These are phyloP conservation scores for Aleadryas rufinucha DNA, from an alignment of 2,113 vertebrate species.

Conservation along the genomic window DNA sequence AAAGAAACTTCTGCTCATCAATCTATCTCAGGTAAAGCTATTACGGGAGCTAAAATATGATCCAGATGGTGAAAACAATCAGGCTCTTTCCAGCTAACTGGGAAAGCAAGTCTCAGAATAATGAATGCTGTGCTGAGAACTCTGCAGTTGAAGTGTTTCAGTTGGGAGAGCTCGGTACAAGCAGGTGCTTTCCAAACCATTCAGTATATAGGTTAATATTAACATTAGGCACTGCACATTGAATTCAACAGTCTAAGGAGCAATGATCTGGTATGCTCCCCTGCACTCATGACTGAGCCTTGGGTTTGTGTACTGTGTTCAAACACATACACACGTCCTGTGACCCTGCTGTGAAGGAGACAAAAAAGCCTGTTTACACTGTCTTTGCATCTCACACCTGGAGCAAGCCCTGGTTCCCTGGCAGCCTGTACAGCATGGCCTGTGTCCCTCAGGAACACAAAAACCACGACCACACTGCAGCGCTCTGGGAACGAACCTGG, in stretches of 20 bases:
- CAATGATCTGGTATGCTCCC: neutral
- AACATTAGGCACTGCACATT: conserved; percentile 12
- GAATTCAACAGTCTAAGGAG: neutral
- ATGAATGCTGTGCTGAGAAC: neutral
- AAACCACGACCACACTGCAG: neutral
- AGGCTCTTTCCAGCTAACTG: neutral
- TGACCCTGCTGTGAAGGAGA: neutral
- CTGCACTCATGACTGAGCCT: neutral
- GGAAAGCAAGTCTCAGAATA: conserved; percentile 14
- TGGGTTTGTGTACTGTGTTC: neutral
- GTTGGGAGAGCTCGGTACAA: neutral
- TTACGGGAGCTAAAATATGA: neutral
- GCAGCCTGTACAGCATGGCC: neutral
- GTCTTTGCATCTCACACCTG: neutral
- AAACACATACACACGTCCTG: neutral
- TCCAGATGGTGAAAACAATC: neutral
- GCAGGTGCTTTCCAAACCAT: conserved; percentile 8
- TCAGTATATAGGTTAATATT: conserved; percentile 37
- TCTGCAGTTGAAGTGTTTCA: neutral
- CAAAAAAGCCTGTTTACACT: neutral
- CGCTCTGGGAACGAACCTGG: neutral
- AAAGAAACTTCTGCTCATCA: conserved; percentile 6
- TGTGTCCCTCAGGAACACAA: neutral
- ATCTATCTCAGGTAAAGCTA: neutral
- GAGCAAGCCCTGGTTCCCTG: neutral